phyloP scores from a whole-genome alignment of 1,140 invertebrate genomes.

The Samia ricini region DNA sequence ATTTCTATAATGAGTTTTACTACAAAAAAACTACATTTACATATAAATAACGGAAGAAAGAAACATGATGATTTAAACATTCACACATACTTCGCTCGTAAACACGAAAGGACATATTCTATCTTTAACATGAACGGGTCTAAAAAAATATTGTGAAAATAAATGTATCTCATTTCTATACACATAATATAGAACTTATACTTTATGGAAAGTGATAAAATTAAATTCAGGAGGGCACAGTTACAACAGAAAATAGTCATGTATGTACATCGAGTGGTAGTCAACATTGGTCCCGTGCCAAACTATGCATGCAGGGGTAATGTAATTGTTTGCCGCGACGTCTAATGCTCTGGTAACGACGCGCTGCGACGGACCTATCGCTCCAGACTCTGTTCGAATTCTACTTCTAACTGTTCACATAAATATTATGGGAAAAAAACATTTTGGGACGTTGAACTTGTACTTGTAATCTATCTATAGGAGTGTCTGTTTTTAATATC shows the following conservation, averaged over 20 bases:
- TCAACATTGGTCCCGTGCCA: conserved; percentile 60
- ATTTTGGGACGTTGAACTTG: not conserved
- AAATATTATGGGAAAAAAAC: conserved; percentile 3
- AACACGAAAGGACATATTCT: not conserved
- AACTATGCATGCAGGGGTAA: conserved; percentile 55
- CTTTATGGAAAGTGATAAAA: conserved; percentile 38
- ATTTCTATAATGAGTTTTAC: too few species aligned
- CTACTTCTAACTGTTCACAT: not conserved
- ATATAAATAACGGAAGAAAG: too few species aligned
- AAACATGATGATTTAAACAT: not conserved
- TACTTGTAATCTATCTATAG: too few species aligned
- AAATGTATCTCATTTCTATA: not conserved
- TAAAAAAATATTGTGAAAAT: not conserved
- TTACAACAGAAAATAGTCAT: conserved; percentile 57
- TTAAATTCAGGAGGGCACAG: conserved; percentile 43
- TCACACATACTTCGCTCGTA: too few species aligned
- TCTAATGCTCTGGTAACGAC: conserved; percentile 58
- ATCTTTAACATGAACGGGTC: not conserved
- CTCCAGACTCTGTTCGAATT: conserved; percentile 12
- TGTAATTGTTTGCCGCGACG: conserved; percentile 65
- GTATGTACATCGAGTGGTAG: conserved; percentile 47
- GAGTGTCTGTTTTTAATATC: too few species aligned
- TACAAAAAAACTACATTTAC: too few species aligned
- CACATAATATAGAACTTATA: too few species aligned
- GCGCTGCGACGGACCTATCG: conserved; percentile 33